Evolutionary conservation across 2,888 invertebrate genomes (phyloP), one percentile per base, ranked within the genome.

Genomic region (Drosophila suboccidentalis): DNA sequence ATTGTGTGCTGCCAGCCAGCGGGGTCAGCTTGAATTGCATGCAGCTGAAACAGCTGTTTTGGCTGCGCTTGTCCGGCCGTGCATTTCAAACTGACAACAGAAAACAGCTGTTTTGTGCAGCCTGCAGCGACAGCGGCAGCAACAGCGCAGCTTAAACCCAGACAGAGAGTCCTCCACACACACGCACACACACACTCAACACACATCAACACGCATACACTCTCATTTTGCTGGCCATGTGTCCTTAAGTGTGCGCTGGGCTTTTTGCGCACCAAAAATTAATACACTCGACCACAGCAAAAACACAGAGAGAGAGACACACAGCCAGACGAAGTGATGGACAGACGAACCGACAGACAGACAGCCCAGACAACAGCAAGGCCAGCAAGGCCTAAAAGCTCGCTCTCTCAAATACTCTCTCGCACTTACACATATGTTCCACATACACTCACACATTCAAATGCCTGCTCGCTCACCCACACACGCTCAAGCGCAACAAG

Each of bases 241-340:
- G 87, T 83, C 87, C 89, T 88, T 71, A 70, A 63, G 71, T 75
- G 59, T 67, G 67, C 69, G 72, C 71, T 78, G 76, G 67, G 69
- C 74, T 84, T 82, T 85, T 82, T 88, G 83, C 88, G 86, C 86
- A 80, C 65, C 72, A 82, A 64, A 69, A 69, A 44, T 13, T 43
- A 43, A 59, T 57, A 53, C 55, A 41, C 49, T 71, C 69, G 74
- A 46, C 55, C 67, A 62, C 36, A 46, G 17, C 54, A 26, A 49
- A 41, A 44, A 50, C 29, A 36, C 6, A 38, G 5, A 67, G 29
- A 51, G 46, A 13, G 13, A 44, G 9, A 41, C 38, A 19, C 19
- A 65, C 71, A 55, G 69, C 49, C 50, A 59, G 26, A 60, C 57
- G 51, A 63, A 51, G 36, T 38, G 49, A 57, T 60, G 41, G 19